Base-by-base conservation (phyloP, 2,113 vertebrate species). In the Raphicerus campestris region DNA sequence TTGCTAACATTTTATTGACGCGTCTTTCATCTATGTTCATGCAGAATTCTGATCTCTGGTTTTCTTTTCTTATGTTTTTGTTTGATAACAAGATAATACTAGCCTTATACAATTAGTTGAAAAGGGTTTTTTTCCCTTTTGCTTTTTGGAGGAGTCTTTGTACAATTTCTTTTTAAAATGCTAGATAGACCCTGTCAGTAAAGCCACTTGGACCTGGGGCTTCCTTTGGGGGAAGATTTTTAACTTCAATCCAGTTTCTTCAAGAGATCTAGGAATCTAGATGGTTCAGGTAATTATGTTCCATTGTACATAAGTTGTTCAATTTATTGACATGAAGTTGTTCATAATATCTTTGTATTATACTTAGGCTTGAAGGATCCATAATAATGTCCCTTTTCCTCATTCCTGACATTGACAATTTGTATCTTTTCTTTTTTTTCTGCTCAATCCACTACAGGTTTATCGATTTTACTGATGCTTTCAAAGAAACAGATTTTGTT, bases 141-240 rank as follows among this genome's bases (percentile, higher is more conserved):
- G 0, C 4, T 70, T 61, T 45, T 89, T 73, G 11, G 13, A 49
- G 39, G 5, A 94, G 6, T 82, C 66, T 83, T 42, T 86, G 5
- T 22, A 75, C 20, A 85, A 35, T 85, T 91, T 75, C 9, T 42
- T 87, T n/a, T 80, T 78, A n/a, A 87, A 89, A 84, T 47, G 11
- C 66, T 70, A 84, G 7, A 17, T 66, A 94, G 16, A 84, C 56
- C 78, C 53, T 94, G 28, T 16, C 30, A 85, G 11, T 35, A 16
- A 60, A 51, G 2, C 20, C 51, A 83, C 24, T 78, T 60, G n/a
- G 15, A 2, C 22, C 15, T 86, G 5, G 9, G 86, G 7, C 70
- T 93, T 92, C 75, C 47, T 95, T 92, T 94, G 16, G 32, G 22
- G 10, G 5, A 87, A 77, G 3, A 92, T 58, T 96, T 96, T 84